phyloP scores from a whole-genome alignment of 2,113 vertebrate species.

The Ascaphus truei region DNA sequence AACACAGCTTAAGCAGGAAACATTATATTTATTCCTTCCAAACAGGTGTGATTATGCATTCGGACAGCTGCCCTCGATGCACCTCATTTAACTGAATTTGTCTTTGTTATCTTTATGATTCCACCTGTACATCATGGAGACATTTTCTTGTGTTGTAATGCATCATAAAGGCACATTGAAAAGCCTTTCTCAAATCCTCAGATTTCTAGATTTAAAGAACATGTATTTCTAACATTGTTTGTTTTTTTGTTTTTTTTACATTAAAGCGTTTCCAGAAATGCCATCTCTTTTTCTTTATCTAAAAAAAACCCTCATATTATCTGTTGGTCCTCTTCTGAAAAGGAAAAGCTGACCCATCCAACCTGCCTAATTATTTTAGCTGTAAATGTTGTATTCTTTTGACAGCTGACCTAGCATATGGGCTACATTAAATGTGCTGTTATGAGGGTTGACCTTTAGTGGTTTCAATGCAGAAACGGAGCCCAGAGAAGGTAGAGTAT shows the following conservation, averaged over 20 bases:
- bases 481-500: neutral
- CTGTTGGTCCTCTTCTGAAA: neutral
- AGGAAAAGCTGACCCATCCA: neutral
- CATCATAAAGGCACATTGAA: too few relatives aligned
- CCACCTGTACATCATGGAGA: neutral
- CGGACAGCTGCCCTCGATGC: slow-evolving; percentile 19
- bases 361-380: neutral
- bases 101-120: slow-evolving; percentile 31
- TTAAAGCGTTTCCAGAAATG: neutral
- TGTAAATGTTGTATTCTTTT: neutral
- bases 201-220: too few relatives aligned
- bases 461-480: neutral
- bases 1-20: too few relatives aligned
- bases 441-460: slow-evolving; percentile 6
- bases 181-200: too few relatives aligned
- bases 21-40: neutral
- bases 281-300: neutral
- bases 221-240: too few relatives aligned
- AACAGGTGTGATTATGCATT: neutral
- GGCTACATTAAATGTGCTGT: neutral
- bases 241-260: too few relatives aligned
- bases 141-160: too few relatives aligned
- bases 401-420: slow-evolving; percentile 5
- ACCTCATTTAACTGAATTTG: slow-evolving; percentile 32
- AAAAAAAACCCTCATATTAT: neutral